Base-by-base conservation (phyloP, 2,888 invertebrate genomes). In the Drosophila nr. perissopoda region DNA sequence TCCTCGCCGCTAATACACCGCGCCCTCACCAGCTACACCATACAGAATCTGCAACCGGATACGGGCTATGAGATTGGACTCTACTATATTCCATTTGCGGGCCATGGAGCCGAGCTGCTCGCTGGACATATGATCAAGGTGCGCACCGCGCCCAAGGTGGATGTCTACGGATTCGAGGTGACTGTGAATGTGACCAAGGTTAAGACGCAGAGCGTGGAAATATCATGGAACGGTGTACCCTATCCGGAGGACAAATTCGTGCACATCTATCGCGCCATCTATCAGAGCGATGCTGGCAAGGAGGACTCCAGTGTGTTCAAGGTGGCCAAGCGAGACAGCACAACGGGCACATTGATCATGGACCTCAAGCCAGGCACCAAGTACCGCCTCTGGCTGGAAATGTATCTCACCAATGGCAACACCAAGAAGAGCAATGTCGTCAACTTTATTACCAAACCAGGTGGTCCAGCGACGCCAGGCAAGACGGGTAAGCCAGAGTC, bases 201-300 rank as follows among this genome's bases (percentile, higher is more conserved):
- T 0, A 97, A 97, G 78, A 94, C 97, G 0, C 95, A 95, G 60
- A 96, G 96, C 13, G 96, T 96, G 0, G 97, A 97, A 88, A 94
- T 98, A 8, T 94, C 95, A 7, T 98, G 97, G 97, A 95, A 94
- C 57, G 98, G 98, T 0, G 96, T 98, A 0, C 98, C 98, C 0
- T 95, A 96, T 81, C 98, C 98, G 0, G 96, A 97, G 75, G 97
- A 98, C 91, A 97, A 98, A 91, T 98, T 96, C 93, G 97, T 98
- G 58, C 96, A 97, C 81, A 97, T 98, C 86, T 98, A 97, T 93
- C 95, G 97, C 64, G 97, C 97, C 1, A 97, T 97, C 78, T 96
- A 96, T 92, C 96, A 96, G 91, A 96, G 95, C 86, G 96, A 96
- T 90, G 94, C 95, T 16, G 96, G 95, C 42, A 96, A 96, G 84